Conservation (phyloP, 2,113 vertebrate genomes). For the Fregata magnificens region DNA sequence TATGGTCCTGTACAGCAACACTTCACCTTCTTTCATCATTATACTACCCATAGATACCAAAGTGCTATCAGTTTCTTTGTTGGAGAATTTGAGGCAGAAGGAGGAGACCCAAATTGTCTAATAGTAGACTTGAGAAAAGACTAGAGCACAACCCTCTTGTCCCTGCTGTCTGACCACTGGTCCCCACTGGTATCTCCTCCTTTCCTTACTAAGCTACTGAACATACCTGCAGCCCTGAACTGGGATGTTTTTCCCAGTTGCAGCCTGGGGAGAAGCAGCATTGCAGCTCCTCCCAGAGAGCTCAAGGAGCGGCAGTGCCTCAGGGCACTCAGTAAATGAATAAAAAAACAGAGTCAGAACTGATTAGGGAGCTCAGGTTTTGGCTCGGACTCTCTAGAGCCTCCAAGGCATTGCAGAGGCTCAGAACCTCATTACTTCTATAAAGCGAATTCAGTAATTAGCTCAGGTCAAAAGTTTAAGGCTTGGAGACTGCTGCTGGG, state of each 20-base stretch:
- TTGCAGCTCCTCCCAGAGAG: constrained; percentile 4
- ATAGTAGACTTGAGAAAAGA: background rate
- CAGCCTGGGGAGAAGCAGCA: background rate
- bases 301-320: constrained; percentile 40
- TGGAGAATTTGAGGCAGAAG: background rate
- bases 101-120: background rate
- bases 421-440: constrained; percentile 63
- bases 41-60: background rate
- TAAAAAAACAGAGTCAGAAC: constrained; percentile 47
- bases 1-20: background rate
- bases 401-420: constrained; percentile 56
- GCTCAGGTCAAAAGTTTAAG: constrained; percentile 68
- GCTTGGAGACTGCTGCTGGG: constrained; percentile 15
- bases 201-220: background rate
- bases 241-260: background rate
- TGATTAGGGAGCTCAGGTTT: constrained; percentile 68
- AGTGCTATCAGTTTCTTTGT: background rate
- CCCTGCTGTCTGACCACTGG: background rate
- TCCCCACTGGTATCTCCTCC: background rate
- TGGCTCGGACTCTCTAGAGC: constrained; percentile 55
- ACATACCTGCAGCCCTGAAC: background rate
- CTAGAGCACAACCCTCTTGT: background rate
- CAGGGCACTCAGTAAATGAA: constrained; percentile 37
- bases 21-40: background rate
- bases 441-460: constrained; percentile 64